Conservation (phyloP, 2,113 vertebrate species). For the Daboia siamensis region DNA sequence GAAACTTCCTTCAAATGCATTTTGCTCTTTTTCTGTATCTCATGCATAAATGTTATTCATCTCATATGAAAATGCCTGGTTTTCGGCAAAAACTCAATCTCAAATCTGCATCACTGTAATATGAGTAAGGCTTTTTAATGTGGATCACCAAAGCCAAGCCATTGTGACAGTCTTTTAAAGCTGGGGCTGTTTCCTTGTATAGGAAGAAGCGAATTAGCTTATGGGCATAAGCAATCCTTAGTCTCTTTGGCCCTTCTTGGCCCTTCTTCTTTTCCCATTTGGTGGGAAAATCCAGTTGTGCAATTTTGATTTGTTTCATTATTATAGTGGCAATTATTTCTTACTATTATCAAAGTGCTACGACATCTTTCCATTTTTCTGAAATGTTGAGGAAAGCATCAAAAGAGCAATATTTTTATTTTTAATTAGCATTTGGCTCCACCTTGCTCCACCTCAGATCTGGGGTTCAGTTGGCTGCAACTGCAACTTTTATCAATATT, state of each 20-base stretch:
- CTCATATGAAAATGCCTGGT: neutral
- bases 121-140: neutral
- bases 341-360: neutral
- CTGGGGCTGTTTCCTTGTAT: neutral
- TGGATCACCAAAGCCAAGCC: neutral
- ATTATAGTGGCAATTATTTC: neutral
- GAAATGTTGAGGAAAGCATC: neutral
- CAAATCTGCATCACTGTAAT: neutral
- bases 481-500: neutral
- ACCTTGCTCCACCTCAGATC: neutral
- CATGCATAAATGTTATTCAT: neutral
- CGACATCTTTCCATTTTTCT: neutral
- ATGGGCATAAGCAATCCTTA: neutral
- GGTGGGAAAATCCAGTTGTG: neutral
- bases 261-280: neutral
- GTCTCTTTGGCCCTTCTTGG: neutral
- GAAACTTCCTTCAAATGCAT: neutral
- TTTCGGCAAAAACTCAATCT: neutral
- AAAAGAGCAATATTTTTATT: neutral
- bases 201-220: neutral
- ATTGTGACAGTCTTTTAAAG: neutral
- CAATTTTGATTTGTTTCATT: neutral
- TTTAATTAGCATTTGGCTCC: neutral
- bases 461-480: neutral
- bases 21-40: neutral